These are phyloP conservation scores for Cyrtonyx montezumae DNA, from an alignment of 2,113 vertebrate genomes.

Conservation along the genomic window DNA sequence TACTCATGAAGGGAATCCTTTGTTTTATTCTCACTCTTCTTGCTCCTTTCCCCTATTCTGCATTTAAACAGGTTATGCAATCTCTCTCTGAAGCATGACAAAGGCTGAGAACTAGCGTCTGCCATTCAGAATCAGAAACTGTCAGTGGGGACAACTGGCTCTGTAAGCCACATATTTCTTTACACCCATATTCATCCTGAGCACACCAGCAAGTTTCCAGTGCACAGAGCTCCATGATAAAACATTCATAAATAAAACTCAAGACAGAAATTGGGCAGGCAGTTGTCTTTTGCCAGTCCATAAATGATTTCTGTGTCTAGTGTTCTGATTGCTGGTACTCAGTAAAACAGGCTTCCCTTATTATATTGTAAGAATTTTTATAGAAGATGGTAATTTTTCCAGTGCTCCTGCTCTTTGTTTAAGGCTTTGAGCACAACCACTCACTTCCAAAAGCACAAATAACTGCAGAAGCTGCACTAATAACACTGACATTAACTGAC, in stretches of 20 bases:
- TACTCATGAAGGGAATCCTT: background rate
- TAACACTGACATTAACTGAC: background rate
- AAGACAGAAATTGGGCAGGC: background rate
- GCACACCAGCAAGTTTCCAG: background rate
- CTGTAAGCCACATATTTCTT: accelerated
- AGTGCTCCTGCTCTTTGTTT: constrained; percentile 9
- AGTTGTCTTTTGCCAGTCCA: constrained; percentile 5
- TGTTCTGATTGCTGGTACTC: background rate
- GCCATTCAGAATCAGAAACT: background rate
- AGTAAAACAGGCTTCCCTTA: constrained; percentile 10
- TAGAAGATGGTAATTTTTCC: constrained; percentile 30
- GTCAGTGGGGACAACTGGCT: background rate
- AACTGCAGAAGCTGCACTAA: background rate
- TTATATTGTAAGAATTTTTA: constrained; percentile 28
- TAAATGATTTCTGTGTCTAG: background rate
- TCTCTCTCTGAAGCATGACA: constrained; percentile 18
- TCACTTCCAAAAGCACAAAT: constrained; percentile 15
- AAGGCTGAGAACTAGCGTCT: background rate
- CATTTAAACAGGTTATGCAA: constrained; percentile 34
- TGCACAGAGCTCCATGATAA: background rate
- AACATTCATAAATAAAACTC: background rate
- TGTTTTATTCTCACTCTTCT: constrained; percentile 27
- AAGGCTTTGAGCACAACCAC: constrained; percentile 10
- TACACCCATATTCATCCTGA: background rate
- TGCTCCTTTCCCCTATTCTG: constrained; percentile 29